Evolutionary conservation across 2,797 vertebrate species (phyloP), one percentile per base, ranked within the genome.

Genomic region (Moxostoma hubbsi): DNA sequence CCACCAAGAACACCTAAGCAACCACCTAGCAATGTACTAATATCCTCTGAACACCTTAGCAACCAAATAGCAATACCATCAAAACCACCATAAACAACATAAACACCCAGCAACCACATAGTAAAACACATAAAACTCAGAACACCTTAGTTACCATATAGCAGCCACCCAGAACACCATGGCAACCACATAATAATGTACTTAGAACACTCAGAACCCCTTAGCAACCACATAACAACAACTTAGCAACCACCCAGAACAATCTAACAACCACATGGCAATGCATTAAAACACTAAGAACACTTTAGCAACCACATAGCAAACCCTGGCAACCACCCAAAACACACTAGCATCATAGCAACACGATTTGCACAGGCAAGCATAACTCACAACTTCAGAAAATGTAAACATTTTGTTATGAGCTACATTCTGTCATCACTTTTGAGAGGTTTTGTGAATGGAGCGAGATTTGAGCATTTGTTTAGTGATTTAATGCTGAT

Each of bases 401-500:
- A 51, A 53, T 45, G 5, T 15, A 51, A 10, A 76, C 15, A 49
- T 50, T 10, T 13, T 10, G 1, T 24, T 9, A 7, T 11, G 12
- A n/a, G 57, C 18, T 49, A n/a, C 36, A 75, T 55, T 57, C 12
- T 50, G 45, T 58, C 51, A 55, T 67, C 7, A 36, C 6, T 2
- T 67, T 58, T 76, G 64, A 59, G 9, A 67, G 50, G 45, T 9
- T 49, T 62, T 63, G 45, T 16, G 54, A 64, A 24, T 7, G 5
- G 9, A 64, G 7, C 50, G 36, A 75, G 61, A 46, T 50, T 45
- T 68, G 8, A 57, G 10, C n/a, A 6, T 50, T 76, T 57, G 4
- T 50, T 46, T n/a, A 43, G 45, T 76, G 74, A 67, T 64, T 50
- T 36, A 50, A 67, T 49, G 64, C 10, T 58, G 54, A 47, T 65